Conservation (phyloP, 2,113 vertebrate species). For the Choloepus hoffmanni region DNA sequence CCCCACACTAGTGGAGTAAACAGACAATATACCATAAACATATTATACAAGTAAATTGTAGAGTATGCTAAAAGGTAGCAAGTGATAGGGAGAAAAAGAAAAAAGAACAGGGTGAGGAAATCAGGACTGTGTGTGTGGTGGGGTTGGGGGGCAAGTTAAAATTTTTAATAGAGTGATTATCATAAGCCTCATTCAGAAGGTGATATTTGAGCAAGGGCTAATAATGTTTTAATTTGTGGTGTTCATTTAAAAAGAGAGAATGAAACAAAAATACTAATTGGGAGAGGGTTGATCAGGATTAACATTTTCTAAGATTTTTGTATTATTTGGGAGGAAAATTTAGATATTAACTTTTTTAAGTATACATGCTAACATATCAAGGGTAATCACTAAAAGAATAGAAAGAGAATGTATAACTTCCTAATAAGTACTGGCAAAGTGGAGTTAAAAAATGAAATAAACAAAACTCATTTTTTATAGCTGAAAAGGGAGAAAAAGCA, state of each 20-base stretch:
- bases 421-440: conserved; percentile 28
- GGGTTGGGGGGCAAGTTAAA: background rate
- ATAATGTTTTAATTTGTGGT: background rate
- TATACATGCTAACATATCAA: background rate
- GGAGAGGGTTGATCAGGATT: background rate
- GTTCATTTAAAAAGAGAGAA: background rate
- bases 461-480: background rate
- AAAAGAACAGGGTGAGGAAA: background rate
- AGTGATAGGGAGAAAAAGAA: background rate
- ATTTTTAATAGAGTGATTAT: conserved; percentile 23
- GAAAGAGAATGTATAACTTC: background rate
- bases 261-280: background rate
- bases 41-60: background rate
- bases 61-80: background rate
- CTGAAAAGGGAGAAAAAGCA: background rate
- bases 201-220: background rate
- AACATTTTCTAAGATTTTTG: background rate
- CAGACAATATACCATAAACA: background rate
- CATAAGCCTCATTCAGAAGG: background rate
- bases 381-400: conserved; percentile 31
- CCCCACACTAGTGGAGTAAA: background rate
- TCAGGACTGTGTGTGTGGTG: background rate
- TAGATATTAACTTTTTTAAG: background rate
- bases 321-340: background rate
- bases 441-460: background rate